phyloP scores from a whole-genome alignment of 2,888 invertebrate genomes.

The Ypsolopha scabrella region DNA sequence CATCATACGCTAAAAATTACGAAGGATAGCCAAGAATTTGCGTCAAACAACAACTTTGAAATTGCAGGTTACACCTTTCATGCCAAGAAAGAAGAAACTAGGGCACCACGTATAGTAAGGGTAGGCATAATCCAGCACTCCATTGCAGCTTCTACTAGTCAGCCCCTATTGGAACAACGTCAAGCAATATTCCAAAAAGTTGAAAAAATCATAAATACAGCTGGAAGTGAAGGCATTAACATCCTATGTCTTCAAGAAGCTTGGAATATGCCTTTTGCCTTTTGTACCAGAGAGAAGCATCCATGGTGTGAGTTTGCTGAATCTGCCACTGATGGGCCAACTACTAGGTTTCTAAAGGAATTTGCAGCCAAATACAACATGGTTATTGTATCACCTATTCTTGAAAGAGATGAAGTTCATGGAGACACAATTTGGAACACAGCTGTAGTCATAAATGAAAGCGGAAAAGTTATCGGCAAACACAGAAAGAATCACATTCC shows the following conservation, averaged over 20 bases:
- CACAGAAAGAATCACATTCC: constrained; percentile 99
- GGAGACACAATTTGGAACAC: constrained; percentile 97
- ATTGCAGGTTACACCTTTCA: constrained; percentile 80
- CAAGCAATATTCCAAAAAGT: constrained; percentile 83
- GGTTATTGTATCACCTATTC: constrained; percentile 94
- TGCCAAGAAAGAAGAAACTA: constrained; percentile 76
- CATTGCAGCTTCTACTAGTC: constrained; percentile 81
- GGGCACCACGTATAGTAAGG: constrained; percentile 78
- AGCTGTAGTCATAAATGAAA: constrained; percentile 90
- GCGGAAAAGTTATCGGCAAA: constrained; percentile 90
- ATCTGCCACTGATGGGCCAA: constrained; percentile 85
- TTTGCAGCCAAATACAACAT: constrained; percentile 86
- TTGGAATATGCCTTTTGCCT: constrained; percentile 99
- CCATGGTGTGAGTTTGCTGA: constrained; percentile 99
- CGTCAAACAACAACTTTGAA: constrained; percentile 75
- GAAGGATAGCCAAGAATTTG: constrained; percentile 46
- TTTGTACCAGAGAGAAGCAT: constrained; percentile 95
- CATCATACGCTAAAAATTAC: constrained; percentile 65
- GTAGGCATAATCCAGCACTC: constrained; percentile 91
- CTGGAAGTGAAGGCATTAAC: constrained; percentile 85
- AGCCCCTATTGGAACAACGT: constrained; percentile 80
- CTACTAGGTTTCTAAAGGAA: constrained; percentile 83
- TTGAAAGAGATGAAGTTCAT: constrained; percentile 90
- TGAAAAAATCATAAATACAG: constrained; percentile 78
- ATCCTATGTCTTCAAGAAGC: constrained; percentile 96